Evolutionary conservation across 1,140 invertebrate species (phyloP).

Genomic region (Achroia grisella): DNA sequence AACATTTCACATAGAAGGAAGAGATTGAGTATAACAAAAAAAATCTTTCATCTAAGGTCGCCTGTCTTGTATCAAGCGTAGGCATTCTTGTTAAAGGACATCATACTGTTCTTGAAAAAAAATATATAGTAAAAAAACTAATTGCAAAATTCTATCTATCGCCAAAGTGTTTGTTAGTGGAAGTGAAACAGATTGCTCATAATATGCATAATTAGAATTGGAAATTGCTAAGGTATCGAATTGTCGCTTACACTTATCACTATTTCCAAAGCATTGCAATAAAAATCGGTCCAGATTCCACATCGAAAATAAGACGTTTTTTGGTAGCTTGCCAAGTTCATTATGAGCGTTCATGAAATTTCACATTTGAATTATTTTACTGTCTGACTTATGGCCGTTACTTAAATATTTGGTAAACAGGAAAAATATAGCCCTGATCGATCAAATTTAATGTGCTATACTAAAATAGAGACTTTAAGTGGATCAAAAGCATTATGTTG

Average conservation of each 20-base stretch:
- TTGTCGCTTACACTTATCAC: slow-evolving; percentile 35
- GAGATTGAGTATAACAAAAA: no score
- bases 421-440: slow-evolving; percentile 72
- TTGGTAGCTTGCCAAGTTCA: slow-evolving; percentile 72
- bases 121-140: no score
- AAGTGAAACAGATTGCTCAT: no score
- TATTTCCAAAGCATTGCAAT: slow-evolving; percentile 66
- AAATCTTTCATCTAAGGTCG: no score
- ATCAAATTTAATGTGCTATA: slow-evolving; percentile 66
- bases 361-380: slow-evolving; percentile 74
- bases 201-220: not conserved
- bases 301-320: slow-evolving; percentile 73
- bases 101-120: no score
- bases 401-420: slow-evolving; percentile 74
- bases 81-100: no score
- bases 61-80: no score
- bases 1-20: no score
- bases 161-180: no score
- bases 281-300: slow-evolving; percentile 73
- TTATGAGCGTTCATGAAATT: slow-evolving; percentile 73
- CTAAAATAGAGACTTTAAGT: slow-evolving; percentile 61
- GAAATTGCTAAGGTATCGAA: slow-evolving; percentile 36
- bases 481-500: slow-evolving; percentile 35
- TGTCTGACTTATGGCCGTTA: slow-evolving; percentile 72
- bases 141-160: no score